phyloP scores from a whole-genome alignment of 2,797 vertebrate genomes.

The Tenualosa thibaudeaui region DNA sequence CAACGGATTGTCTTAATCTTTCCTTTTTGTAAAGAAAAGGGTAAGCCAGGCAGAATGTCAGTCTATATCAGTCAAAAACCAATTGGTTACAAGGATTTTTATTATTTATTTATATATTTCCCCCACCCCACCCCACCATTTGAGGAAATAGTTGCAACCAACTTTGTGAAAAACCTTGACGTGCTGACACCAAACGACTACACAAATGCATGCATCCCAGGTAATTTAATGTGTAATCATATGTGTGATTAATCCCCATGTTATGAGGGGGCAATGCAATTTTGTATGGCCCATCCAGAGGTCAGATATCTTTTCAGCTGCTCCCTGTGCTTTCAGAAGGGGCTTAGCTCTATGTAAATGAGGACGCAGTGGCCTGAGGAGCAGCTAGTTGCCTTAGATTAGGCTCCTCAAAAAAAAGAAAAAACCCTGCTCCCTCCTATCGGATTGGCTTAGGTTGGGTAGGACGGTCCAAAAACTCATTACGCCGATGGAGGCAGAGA shows the following conservation, averaged over 20 bases:
- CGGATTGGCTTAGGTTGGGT: slow-evolving; percentile 53
- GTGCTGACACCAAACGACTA: slow-evolving; percentile 58
- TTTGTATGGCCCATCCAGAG: slow-evolving; percentile 59
- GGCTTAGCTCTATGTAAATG: slow-evolving; percentile 63
- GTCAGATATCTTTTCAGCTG: slow-evolving; percentile 65
- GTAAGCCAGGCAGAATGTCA: slow-evolving; percentile 77
- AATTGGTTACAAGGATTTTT: slow-evolving; percentile 74
- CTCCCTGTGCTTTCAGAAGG: slow-evolving; percentile 57
- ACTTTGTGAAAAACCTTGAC: slow-evolving; percentile 58
- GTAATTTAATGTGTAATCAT: slow-evolving; percentile 65
- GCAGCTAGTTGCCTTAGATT: slow-evolving; percentile 55
- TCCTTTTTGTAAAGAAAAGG: slow-evolving; percentile 72
- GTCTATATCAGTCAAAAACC: slow-evolving; percentile 73
- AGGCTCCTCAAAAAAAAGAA: slow-evolving; percentile 38
- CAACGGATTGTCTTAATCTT: slow-evolving; percentile 79
- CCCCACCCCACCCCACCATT: background rate
- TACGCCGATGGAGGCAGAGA: slow-evolving; percentile 55
- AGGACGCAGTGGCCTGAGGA: slow-evolving; percentile 53
- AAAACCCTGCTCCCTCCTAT: slow-evolving; percentile 52
- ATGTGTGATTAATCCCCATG: slow-evolving; percentile 63
- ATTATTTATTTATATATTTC: slow-evolving; percentile 37
- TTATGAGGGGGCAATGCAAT: slow-evolving; percentile 60
- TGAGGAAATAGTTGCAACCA: slow-evolving; percentile 55
- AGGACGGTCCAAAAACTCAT: slow-evolving; percentile 56
- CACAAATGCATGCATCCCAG: slow-evolving; percentile 52